Conservation (phyloP, 2,113 vertebrate genomes). For the Anarrhichthys ocellatus region DNA sequence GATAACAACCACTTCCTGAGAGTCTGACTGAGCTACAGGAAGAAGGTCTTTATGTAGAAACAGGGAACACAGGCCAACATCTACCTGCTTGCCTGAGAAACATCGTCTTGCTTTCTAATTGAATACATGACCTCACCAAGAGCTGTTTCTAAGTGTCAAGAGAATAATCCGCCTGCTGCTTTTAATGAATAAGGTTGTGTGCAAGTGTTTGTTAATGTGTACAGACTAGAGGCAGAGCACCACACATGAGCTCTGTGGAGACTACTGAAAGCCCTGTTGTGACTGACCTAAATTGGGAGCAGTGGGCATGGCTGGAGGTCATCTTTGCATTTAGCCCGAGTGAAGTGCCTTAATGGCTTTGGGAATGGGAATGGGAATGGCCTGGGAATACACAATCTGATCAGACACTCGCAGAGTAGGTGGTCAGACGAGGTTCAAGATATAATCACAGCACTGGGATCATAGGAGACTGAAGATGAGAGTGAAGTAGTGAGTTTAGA, state of each 20-base stretch:
- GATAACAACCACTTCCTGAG: conserved; percentile 36
- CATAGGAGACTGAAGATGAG: not conserved
- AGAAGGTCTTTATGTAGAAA: conserved; percentile 32
- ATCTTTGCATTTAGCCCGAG: conserved; percentile 59
- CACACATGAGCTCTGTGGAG: not conserved
- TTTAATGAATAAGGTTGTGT: conserved; percentile 8
- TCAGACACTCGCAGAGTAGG: conserved; percentile 32
- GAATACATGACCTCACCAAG: conserved; percentile 3
- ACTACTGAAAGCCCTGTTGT: conserved; percentile 38
- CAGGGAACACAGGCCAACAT: conserved; percentile 21
- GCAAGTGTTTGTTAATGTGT: conserved; percentile 1
- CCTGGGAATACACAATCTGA: conserved; percentile 61
- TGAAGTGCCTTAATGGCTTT: conserved; percentile 68
- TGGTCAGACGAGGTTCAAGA: conserved; percentile 22
- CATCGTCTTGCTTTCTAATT: not conserved
- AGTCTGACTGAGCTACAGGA: conserved; percentile 24
- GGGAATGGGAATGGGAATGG: conserved; percentile 45
- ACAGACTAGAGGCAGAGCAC: not conserved
- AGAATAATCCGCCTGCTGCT: not conserved
- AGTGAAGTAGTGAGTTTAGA: not conserved
- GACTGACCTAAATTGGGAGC: conserved; percentile 48
- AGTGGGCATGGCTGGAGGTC: conserved; percentile 49
- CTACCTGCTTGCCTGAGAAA: conserved; percentile 24
- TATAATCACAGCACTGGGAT: conserved; percentile 10
- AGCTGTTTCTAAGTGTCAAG: conserved; percentile 7